phyloP scores from a whole-genome alignment of 2,113 vertebrate species.

The Pelobates fuscus region DNA sequence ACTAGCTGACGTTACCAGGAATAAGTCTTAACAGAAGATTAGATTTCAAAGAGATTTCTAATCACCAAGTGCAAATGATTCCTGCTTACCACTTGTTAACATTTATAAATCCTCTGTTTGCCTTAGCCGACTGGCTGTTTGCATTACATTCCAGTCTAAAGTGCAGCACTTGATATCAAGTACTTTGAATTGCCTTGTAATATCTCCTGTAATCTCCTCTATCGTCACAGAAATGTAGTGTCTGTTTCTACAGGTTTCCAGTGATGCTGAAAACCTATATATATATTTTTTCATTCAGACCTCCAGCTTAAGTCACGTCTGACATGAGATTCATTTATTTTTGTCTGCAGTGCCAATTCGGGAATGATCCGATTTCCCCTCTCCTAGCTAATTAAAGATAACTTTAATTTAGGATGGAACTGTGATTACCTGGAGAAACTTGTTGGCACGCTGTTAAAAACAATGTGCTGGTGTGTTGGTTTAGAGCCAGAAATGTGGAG shows the following conservation, averaged over 20 bases:
- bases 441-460: constrained; percentile 12
- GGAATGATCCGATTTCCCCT: constrained; percentile 5
- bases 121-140: too few species aligned
- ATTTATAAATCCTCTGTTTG: too few species aligned
- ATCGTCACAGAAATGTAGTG: neutral
- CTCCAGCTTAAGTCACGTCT: neutral
- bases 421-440: constrained; percentile 5
- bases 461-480: constrained; percentile 6
- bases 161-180: neutral
- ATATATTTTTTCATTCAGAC: too few species aligned
- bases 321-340: constrained; percentile 2
- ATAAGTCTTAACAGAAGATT: too few species aligned
- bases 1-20: too few species aligned
- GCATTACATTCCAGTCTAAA: neutral
- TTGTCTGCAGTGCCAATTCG: neutral
- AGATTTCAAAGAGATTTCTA: too few species aligned
- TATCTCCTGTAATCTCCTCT: neutral
- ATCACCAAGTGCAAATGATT: too few species aligned
- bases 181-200: neutral
- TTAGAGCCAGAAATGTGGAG: neutral
- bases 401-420: constrained; percentile 19
- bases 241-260: neutral
- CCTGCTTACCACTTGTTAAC: too few species aligned
- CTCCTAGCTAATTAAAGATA: constrained; percentile 21
- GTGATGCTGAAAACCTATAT: neutral